These are phyloP conservation scores for Temnothorax longispinosus DNA, from an alignment of 1,140 invertebrate species.

Conservation along the genomic window DNA sequence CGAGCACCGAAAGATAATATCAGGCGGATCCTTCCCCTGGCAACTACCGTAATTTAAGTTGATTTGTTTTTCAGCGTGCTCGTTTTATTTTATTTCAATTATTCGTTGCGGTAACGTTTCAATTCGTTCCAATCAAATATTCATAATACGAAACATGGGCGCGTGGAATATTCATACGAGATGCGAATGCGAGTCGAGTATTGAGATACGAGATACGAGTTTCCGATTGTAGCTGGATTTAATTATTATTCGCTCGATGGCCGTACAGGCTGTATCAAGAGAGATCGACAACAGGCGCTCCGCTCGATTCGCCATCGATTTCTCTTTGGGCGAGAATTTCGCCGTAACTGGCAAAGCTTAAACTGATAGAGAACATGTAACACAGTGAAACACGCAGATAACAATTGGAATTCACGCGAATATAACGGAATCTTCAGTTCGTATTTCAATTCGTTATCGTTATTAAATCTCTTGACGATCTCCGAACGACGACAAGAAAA, in stretches of 20 bases:
- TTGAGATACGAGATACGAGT: constrained; percentile 50
- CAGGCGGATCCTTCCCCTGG: background rate
- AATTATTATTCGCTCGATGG: constrained; percentile 53
- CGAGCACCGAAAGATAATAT: constrained; percentile 15
- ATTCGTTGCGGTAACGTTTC: constrained; percentile 48
- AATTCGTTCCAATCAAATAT: constrained; percentile 56
- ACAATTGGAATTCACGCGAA: background rate
- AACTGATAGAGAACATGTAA: background rate
- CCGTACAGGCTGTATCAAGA: constrained; percentile 29
- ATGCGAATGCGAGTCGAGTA: constrained; percentile 41
- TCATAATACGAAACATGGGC: constrained; percentile 40
- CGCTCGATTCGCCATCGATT: background rate
- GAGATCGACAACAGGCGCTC: background rate
- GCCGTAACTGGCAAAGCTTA: background rate
- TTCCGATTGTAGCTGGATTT: constrained; percentile 51
- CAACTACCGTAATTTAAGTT: constrained; percentile 34
- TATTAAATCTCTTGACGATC: background rate
- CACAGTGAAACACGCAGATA: background rate
- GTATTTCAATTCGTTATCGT: background rate
- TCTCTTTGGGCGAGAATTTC: background rate
- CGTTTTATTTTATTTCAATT: constrained; percentile 42
- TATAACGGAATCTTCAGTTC: background rate
- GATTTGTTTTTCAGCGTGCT: constrained; percentile 45
- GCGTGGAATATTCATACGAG: constrained; percentile 47
- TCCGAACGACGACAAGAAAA: background rate